phyloP scores from a whole-genome alignment of 1,140 invertebrate species.

The Streblospio benedicti region DNA sequence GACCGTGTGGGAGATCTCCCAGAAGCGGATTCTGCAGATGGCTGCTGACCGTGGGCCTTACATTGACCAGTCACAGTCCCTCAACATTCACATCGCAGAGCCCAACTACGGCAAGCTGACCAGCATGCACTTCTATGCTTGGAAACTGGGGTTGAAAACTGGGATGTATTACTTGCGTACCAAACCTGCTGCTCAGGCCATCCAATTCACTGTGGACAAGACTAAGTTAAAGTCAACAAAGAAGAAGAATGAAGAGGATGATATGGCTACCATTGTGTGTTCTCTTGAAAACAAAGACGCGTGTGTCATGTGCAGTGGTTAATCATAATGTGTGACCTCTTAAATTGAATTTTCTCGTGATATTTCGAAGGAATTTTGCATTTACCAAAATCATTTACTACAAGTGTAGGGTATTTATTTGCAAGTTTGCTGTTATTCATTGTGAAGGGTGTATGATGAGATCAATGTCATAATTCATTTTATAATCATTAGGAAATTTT shows the following conservation, averaged over 20 bases:
- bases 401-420: too few species aligned
- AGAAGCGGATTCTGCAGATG: conserved; percentile 91
- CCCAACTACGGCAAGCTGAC: conserved; percentile 88
- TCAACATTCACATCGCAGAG: conserved; percentile 92
- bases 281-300: conserved; percentile 83
- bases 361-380: too few species aligned
- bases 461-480: too few species aligned
- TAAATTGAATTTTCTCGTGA: too few species aligned
- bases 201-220: conserved; percentile 97
- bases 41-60: conserved; percentile 94
- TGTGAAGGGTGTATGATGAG: too few species aligned
- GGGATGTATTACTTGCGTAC: not conserved
- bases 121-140: conserved; percentile 97
- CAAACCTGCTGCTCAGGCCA: conserved; percentile 84
- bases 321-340: too few species aligned
- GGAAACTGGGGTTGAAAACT: conserved; percentile 62
- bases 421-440: too few species aligned
- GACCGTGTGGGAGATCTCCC: conserved; percentile 97
- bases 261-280: conserved; percentile 66
- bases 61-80: conserved; percentile 96
- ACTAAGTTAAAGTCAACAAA: conserved; percentile 52
- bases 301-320: conserved; percentile 60
- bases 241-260: conserved; percentile 48
- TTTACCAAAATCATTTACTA: too few species aligned
- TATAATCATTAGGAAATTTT: too few species aligned